Evolutionary conservation across 2,797 vertebrate species (phyloP), one percentile per base, ranked within the genome.

Genomic region (Pangasius larnaudii): DNA sequence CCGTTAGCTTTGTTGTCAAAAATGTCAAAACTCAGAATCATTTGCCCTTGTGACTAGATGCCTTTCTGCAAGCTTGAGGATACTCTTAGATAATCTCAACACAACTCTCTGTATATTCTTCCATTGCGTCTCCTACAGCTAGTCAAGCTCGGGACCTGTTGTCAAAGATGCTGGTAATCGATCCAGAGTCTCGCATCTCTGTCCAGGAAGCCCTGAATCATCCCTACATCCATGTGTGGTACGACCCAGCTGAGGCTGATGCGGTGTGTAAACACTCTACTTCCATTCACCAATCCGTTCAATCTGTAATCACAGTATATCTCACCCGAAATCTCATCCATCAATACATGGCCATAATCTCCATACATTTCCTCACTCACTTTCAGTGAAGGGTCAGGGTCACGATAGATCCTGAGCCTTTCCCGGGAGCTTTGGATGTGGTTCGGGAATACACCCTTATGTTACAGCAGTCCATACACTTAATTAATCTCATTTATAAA

Each of bases 151-250:
- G 98, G 93, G 98, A 99, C 94, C 95, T 99, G 93, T 94, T 99
- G 90, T 99, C 98, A 87, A 99, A 98, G 96, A 99, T 99, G 98
- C 95, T 99, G 89, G 98, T 99, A 90, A 97, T 99, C 74, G 98
- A 99, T 95, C 98, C 98, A 0, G 98, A 98, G 93, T 95, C 96
- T 91, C 97, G 98, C 81, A 98, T 99, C 95, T 99, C 98, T 3
- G 98, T 99, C 86, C 98, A 99, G 86, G 98, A 99, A 92, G 98
- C 98, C 87, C 94, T 99, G 88, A 97, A 95, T 90, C 98, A 99
- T 93, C 98, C 98, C 36, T 99, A 99, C 92, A 99, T 99, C 67
- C 97, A 98, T 2, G 97, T 99, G 89, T 99, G 98, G 98, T 99
- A 99, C 92, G 98, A 99, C 93, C 97, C 98, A 2, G 96, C 95